Conservation (phyloP, 2,113 vertebrate species). For the Phalacrocorax brasilianus region DNA sequence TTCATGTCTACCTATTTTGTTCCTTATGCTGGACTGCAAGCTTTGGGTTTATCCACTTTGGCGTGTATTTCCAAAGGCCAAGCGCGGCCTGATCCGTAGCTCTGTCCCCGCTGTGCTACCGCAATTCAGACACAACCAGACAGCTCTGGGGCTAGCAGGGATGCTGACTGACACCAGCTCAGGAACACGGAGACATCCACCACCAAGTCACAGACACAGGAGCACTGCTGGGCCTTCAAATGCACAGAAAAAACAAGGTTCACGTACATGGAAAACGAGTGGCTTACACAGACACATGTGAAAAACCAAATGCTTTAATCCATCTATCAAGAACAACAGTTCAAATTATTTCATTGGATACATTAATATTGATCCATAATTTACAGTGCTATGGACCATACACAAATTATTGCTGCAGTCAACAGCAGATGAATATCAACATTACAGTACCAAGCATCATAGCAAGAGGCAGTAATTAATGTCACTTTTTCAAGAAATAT, state of each 20-base stretch:
- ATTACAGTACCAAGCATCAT: slow-evolving; percentile 85
- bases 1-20: background rate
- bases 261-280: slow-evolving; percentile 61
- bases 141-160: background rate
- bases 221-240: background rate
- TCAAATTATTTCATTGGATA: slow-evolving; percentile 80
- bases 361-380: slow-evolving; percentile 81
- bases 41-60: background rate
- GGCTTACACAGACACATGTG: slow-evolving; percentile 63
- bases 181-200: background rate
- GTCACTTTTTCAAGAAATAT: slow-evolving; percentile 78
- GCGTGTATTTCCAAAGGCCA: background rate
- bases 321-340: slow-evolving; percentile 82
- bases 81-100: background rate
- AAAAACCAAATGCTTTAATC: slow-evolving; percentile 85
- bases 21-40: background rate
- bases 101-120: rapidly evolving
- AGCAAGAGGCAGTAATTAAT: slow-evolving; percentile 80
- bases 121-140: background rate
- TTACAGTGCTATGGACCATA: slow-evolving; percentile 82
- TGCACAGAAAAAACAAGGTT: background rate
- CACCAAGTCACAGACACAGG: background rate
- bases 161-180: background rate
- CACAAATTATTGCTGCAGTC: slow-evolving; percentile 79
- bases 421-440: slow-evolving; percentile 82